Conservation (phyloP, 2,113 vertebrate genomes). For the Orthonyx spaldingii region DNA sequence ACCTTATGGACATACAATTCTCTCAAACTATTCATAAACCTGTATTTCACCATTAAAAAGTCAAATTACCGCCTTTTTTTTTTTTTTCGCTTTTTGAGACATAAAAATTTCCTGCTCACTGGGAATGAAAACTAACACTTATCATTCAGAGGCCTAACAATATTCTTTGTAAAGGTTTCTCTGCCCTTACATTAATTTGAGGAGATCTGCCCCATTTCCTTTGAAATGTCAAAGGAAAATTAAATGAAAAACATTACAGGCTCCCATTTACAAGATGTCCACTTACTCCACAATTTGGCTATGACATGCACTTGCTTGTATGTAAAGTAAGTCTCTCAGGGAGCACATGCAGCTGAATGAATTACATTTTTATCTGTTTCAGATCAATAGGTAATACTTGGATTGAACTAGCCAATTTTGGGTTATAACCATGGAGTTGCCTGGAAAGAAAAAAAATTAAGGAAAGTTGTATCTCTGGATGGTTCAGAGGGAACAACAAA, state of each 20-base stretch:
- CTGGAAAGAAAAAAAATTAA: not conserved
- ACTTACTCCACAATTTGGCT: not conserved
- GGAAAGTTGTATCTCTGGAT: not conserved
- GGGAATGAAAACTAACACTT: constrained; percentile 4
- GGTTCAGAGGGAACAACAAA: not conserved
- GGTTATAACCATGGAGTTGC: not conserved
- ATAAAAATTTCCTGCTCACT: not conserved
- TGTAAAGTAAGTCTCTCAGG: not conserved
- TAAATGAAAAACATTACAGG: not conserved
- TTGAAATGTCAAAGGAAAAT: constrained; percentile 45
- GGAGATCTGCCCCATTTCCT: constrained; percentile 2
- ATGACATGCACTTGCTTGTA: not conserved
- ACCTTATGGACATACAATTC: constrained; percentile 8
- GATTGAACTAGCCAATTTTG: not conserved
- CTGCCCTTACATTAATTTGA: constrained; percentile 15
- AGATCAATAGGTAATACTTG: not conserved
- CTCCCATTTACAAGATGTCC: not conserved
- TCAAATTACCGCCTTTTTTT: not conserved
- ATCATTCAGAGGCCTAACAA: not conserved
- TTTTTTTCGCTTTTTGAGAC: not conserved
- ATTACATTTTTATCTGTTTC: not conserved
- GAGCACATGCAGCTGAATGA: not conserved
- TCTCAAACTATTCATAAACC: not conserved
- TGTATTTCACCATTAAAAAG: not conserved
- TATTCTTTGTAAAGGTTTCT: constrained; percentile 4